Percentiles rank a stretch among this genome's conserved stretches.
These are phyloP conservation scores for Orestias chungarensis DNA, from an alignment of 2,797 vertebrate genomes.

Conservation along the genomic window DNA sequence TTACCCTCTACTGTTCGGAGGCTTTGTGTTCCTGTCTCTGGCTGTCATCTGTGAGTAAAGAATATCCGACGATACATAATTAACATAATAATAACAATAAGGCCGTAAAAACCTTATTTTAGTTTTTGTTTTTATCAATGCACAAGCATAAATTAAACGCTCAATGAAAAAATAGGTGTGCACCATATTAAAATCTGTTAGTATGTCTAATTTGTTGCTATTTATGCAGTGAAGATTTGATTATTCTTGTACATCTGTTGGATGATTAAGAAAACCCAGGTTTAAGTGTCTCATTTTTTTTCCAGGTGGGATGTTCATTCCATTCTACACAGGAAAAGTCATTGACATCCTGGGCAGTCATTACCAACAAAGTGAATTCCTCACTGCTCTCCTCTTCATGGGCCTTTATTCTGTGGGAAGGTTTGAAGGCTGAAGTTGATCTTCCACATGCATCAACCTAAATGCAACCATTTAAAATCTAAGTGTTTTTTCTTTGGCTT, in stretches of 20 bases:
- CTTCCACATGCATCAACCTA: background rate
- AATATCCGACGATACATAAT: no score
- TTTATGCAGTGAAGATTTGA: no score
- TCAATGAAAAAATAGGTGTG: background rate
- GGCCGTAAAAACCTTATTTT: no score
- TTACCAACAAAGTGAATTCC: conserved; percentile 73
- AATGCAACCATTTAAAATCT: background rate
- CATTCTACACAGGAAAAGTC: conserved; percentile 84
- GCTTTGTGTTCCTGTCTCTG: conserved; percentile 76
- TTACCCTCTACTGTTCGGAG: conserved; percentile 46
- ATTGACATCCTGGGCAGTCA: conserved; percentile 81
- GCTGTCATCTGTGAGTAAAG: conserved; percentile 82
- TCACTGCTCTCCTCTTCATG: conserved; percentile 77
- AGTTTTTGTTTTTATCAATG: no score
- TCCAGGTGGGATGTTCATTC: conserved; percentile 84
- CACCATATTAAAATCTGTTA: background rate
- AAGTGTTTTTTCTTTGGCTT: conserved; percentile 22
- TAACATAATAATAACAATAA: no score
- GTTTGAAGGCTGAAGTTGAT: conserved; percentile 50
- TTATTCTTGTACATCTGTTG: no score
- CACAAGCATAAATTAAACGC: background rate
- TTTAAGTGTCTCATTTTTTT: background rate
- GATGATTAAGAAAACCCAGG: no score
- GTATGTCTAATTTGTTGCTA: background rate
- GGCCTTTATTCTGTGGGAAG: conserved; percentile 77